Conservation (phyloP, 1,140 invertebrate species). For the Tetramorium parvispinum region DNA sequence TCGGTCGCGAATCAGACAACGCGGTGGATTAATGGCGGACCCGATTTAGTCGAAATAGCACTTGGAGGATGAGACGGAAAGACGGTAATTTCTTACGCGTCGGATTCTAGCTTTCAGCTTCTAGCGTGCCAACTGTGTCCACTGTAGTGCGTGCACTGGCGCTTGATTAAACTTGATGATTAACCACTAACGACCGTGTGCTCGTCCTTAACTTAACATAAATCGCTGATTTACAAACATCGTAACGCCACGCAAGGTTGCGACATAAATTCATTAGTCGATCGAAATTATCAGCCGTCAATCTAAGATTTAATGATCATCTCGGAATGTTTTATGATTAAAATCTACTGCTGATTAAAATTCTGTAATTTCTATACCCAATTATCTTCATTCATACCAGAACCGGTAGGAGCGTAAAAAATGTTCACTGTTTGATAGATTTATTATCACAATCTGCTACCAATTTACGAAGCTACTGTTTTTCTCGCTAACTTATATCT, state of each 20-base stretch:
- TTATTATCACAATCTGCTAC: not conserved
- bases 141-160: not conserved
- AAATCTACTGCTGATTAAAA: slow-evolving; percentile 61
- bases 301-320: slow-evolving; percentile 46
- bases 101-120: slow-evolving; percentile 17
- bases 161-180: slow-evolving; percentile 66
- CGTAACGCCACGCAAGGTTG: slow-evolving; percentile 15
- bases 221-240: slow-evolving; percentile 66
- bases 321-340: slow-evolving; percentile 38
- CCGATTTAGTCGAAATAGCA: slow-evolving; percentile 44
- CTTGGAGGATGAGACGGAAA: not conserved
- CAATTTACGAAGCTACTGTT: not conserved
- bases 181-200: slow-evolving; percentile 63
- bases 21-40: slow-evolving; percentile 11
- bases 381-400: not conserved
- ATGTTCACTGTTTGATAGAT: not conserved
- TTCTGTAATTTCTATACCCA: slow-evolving; percentile 30
- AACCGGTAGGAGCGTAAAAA: not conserved
- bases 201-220: slow-evolving; percentile 47
- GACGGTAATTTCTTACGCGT: slow-evolving; percentile 40
- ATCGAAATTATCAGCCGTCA: slow-evolving; percentile 21
- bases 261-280: slow-evolving; percentile 56
- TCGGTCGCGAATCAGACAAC: slow-evolving; percentile 39
- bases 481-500: not conserved
- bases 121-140: not conserved